phyloP scores from a whole-genome alignment of 2,113 vertebrate genomes.

The Cisticola juncidis region DNA sequence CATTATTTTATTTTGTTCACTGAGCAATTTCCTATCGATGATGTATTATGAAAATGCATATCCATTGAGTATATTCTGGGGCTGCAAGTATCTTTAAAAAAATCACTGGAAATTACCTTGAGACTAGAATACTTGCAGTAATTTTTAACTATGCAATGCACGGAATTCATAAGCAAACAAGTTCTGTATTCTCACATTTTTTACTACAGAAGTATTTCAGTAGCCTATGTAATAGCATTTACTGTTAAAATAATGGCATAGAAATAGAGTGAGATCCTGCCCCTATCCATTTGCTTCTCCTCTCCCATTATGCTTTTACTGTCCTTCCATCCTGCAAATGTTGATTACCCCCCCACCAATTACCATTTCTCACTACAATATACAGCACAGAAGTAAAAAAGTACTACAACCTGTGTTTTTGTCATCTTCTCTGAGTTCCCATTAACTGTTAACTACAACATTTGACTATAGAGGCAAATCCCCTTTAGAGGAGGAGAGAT shows the following conservation, averaged over 20 bases:
- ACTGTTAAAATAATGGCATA: not conserved
- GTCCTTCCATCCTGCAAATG: not conserved
- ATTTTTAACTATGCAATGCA: not conserved
- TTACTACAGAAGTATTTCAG: not conserved
- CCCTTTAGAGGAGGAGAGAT: not conserved
- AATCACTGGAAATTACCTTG: not conserved
- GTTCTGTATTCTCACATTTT: not conserved
- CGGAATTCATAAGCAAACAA: not conserved
- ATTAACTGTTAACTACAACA: not conserved
- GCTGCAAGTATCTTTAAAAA: not conserved
- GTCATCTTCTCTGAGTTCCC: not conserved
- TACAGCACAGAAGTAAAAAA: not conserved
- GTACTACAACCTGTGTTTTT: not conserved
- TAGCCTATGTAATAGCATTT: not conserved
- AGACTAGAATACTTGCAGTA: not conserved
- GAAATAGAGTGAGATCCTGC: not conserved
- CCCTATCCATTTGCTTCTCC: not conserved
- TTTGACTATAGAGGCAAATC: not conserved
- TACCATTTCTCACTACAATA: not conserved
- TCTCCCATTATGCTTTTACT: not conserved
- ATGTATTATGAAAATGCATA: not conserved
- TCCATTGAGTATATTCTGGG: not conserved
- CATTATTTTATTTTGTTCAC: not conserved
- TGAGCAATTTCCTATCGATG: not conserved
- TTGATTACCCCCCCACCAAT: not conserved